Evolutionary conservation across 92 coral and sea anemone species (phyloP), one percentile per base, ranked within the genome.

Genomic region (Phymanthus crucifer): DNA sequence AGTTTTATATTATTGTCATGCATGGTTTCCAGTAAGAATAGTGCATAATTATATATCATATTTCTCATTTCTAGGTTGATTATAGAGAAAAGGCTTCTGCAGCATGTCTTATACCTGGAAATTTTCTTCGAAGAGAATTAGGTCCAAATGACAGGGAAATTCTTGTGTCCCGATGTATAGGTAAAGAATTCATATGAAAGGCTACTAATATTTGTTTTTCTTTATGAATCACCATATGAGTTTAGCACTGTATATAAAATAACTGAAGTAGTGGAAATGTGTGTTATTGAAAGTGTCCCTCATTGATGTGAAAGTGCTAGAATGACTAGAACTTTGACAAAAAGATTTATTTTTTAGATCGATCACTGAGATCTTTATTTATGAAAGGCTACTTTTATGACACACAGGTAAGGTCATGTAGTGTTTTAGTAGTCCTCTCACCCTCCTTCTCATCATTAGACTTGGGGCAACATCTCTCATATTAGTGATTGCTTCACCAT

Each of bases 1-100:
- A n/a, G n/a, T n/a, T n/a, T n/a, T n/a, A n/a, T n/a, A n/a, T n/a
- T n/a, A n/a, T n/a, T n/a, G n/a, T n/a, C n/a, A n/a, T n/a, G n/a
- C n/a, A n/a, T n/a, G n/a, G n/a, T n/a, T n/a, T n/a, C n/a, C n/a
- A n/a, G n/a, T n/a, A n/a, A n/a, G n/a, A n/a, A n/a, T n/a, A 43
- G 50, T 45, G 50, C 50, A 45, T 45, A 45, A 16, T 46, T 3
- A 31, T 14, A 11, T 46, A 75, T 38, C 29, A n/a, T n/a, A 37
- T 32, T 48, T 74, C 6, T 9, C 26, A 8, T 18, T 61, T 23
- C 23, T 65, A 95, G 98, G 98, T 95, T 83, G 98, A 95, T 70
- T 93, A 95, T 74, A 91, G 88, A 68, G 98, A 95, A 80, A 95
- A 95, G 76, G 93, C 98, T 16, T 89, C 97, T 13, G 98, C 98